Conservation (phyloP, 2,888 invertebrate genomes). For the Lycophotia porphyrea region DNA sequence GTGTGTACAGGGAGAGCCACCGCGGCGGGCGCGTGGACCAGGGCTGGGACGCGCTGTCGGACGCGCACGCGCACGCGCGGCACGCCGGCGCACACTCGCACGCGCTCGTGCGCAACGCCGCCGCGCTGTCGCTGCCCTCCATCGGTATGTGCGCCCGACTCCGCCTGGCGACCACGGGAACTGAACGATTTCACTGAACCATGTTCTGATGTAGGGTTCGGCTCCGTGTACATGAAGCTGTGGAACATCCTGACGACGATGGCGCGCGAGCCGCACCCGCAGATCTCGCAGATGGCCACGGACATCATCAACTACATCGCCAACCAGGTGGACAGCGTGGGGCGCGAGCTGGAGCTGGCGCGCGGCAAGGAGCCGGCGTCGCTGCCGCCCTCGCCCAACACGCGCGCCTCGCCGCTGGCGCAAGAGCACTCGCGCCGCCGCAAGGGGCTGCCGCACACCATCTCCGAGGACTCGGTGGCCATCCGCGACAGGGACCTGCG, state of each 20-base stretch:
- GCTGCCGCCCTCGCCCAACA: slow-evolving; percentile 91
- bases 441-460: slow-evolving; percentile 82
- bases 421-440: slow-evolving; percentile 78
- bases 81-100: slow-evolving; percentile 57
- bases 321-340: slow-evolving; percentile 89
- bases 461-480: slow-evolving; percentile 82
- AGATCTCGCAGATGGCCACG: slow-evolving; percentile 94
- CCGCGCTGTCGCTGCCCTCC: slow-evolving; percentile 77
- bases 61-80: slow-evolving; percentile 57
- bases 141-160: slow-evolving; percentile 71
- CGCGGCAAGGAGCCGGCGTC: slow-evolving; percentile 82
- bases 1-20: slow-evolving; percentile 64
- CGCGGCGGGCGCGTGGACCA: slow-evolving; percentile 68
- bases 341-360: slow-evolving; percentile 64
- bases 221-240: slow-evolving; percentile 96
- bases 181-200: background rate
- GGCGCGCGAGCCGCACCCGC: slow-evolving; percentile 96
- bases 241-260: slow-evolving; percentile 95
- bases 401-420: slow-evolving; percentile 81
- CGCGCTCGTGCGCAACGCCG: slow-evolving; percentile 56
- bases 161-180: no score
- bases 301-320: slow-evolving; percentile 94
- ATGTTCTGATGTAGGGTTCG: slow-evolving; percentile 82
- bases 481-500: slow-evolving; percentile 71
- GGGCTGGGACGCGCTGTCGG: slow-evolving; percentile 63